A percentile compares a stretch with the other conserved stretches of the same genome.
Evolutionary conservation across 2,888 invertebrate species (phyloP).

Genomic region (Trachelus tabidus): DNA sequence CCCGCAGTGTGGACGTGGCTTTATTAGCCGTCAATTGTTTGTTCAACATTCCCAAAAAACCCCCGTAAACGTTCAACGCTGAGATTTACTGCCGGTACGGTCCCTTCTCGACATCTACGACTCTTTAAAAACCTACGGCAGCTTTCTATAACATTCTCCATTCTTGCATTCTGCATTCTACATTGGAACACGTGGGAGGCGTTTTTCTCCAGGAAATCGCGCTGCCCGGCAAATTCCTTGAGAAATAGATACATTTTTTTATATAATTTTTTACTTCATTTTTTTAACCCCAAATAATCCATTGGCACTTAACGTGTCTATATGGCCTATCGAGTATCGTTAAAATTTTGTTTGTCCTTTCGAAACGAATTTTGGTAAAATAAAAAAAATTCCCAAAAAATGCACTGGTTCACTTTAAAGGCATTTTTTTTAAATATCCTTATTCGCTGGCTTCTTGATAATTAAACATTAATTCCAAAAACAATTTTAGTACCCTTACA

Average conservation of each 20-base stretch:
- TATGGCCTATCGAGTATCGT: not conserved
- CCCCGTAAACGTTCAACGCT: slow-evolving; percentile 59
- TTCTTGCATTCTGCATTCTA: not conserved
- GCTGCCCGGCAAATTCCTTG: slow-evolving; percentile 9
- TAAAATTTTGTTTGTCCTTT: not conserved
- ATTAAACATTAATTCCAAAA: not conserved
- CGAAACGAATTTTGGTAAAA: not conserved
- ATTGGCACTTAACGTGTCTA: not conserved
- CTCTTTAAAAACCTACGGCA: slow-evolving; percentile 34
- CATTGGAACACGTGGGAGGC: slow-evolving; percentile 34
- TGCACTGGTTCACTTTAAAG: not conserved
- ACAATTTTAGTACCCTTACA: not conserved
- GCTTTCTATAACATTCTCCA: slow-evolving; percentile 20
- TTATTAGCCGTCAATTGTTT: slow-evolving; percentile 66
- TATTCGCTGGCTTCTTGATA: not conserved
- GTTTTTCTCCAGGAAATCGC: slow-evolving; percentile 40
- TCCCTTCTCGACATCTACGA: slow-evolving; percentile 23
- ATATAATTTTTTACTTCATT: not conserved
- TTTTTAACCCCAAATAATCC: not conserved
- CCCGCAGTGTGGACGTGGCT: slow-evolving; percentile 58
- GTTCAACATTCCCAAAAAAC: slow-evolving; percentile 65
- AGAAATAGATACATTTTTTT: not conserved
- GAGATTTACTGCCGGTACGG: slow-evolving; percentile 57
- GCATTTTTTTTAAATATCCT: not conserved
- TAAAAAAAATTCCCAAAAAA: not conserved